Evolutionary conservation across 2,113 vertebrate species (phyloP).

Genomic region (Chionodraco myersi): DNA sequence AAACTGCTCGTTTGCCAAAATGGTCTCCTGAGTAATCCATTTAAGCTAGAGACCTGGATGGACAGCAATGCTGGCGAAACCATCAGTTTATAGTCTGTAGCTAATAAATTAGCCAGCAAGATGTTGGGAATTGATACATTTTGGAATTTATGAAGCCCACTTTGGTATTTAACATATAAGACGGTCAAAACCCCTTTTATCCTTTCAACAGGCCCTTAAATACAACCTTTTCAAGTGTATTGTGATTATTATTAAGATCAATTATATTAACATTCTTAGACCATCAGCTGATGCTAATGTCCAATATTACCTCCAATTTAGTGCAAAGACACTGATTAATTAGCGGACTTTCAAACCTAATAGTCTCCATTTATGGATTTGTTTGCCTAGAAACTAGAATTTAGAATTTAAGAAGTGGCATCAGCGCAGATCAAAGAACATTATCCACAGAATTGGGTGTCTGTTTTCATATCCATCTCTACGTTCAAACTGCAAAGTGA

Average conservation of each 20-base stretch:
- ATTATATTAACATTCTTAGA: not conserved
- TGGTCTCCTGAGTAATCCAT: not conserved
- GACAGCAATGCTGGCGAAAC: not conserved
- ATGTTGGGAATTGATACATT: not conserved
- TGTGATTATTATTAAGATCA: not conserved
- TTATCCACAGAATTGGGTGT: not conserved
- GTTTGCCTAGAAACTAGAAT: not conserved
- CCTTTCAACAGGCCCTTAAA: too few species aligned
- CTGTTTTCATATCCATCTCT: slow-evolving; percentile 1
- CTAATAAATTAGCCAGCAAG: not conserved
- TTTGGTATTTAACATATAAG: not conserved
- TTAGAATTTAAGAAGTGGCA: slow-evolving; percentile 1
- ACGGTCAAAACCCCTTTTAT: too few species aligned
- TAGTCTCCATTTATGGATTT: not conserved
- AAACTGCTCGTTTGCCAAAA: not conserved
- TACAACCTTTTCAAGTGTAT: too few species aligned
- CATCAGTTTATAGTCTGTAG: not conserved
- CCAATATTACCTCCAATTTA: not conserved
- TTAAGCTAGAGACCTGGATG: slow-evolving; percentile 10
- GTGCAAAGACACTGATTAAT: not conserved
- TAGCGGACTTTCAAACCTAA: not conserved
- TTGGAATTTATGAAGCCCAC: not conserved
- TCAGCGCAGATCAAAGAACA: slow-evolving; percentile 6
- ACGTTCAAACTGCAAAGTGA: not conserved
- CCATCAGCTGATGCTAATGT: not conserved